Evolutionary conservation across 1,140 invertebrate genomes (phyloP).

Genomic region (Aphelinus atriplicis): DNA sequence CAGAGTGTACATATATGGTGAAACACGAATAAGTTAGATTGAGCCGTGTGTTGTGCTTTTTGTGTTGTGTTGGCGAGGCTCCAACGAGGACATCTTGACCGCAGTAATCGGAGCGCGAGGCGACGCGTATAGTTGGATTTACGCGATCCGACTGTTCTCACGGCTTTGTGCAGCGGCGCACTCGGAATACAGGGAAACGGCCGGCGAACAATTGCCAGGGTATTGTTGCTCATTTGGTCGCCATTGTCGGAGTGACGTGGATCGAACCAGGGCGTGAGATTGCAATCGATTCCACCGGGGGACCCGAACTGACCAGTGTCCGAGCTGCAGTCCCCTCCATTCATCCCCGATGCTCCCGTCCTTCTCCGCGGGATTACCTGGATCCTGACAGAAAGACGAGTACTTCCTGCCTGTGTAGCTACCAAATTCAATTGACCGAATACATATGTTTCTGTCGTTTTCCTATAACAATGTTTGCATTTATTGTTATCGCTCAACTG

Average conservation of each 20-base stretch:
- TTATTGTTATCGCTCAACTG: too few species aligned
- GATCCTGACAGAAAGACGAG: not conserved
- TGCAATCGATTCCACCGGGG: conserved; percentile 18
- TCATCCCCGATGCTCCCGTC: too few species aligned
- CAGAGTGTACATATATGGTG: not conserved
- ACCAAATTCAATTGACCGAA: too few species aligned
- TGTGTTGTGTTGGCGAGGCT: not conserved
- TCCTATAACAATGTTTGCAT: too few species aligned
- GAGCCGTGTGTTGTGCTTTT: not conserved
- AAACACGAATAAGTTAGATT: conserved; percentile 8
- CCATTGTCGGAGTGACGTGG: not conserved
- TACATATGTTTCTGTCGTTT: too few species aligned
- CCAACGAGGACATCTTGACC: conserved; percentile 15
- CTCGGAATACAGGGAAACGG: not conserved
- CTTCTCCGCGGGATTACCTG: not conserved
- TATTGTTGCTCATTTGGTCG: not conserved
- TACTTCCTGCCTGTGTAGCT: not conserved
- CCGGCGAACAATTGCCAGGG: not conserved
- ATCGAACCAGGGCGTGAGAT: not conserved
- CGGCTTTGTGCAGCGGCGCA: not conserved
- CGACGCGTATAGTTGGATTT: conserved; percentile 37
- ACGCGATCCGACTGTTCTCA: conserved; percentile 34
- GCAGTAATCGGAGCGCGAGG: conserved; percentile 17
- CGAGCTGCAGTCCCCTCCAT: too few species aligned
- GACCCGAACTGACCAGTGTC: not conserved